phyloP scores from a whole-genome alignment of 2,113 vertebrate species.

The Anguilla japonica region DNA sequence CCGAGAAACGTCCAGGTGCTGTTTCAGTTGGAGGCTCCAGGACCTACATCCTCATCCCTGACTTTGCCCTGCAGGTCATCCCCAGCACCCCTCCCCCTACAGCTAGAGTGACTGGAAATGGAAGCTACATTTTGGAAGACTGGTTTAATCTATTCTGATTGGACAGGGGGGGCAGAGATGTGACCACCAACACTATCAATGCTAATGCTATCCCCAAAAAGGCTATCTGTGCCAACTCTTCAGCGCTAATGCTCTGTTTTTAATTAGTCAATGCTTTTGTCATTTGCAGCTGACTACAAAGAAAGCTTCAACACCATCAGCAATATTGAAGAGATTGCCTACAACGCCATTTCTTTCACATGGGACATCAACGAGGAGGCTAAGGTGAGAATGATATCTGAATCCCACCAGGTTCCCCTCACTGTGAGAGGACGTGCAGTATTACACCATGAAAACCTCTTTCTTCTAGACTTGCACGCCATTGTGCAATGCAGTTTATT shows the following conservation, averaged over 20 bases:
- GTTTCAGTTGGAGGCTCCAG: not conserved
- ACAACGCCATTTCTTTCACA: slow-evolving; percentile 97
- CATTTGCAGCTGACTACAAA: slow-evolving; percentile 89
- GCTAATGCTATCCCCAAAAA: not conserved
- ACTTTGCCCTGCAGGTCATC: not conserved
- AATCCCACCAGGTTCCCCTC: not conserved
- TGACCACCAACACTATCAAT: not conserved
- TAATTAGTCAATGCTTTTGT: slow-evolving; percentile 1
- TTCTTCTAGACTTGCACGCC: not conserved
- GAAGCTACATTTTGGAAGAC: not conserved
- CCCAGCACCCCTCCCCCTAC: not conserved
- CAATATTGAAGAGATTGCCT: slow-evolving; percentile 97
- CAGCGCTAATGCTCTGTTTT: not conserved
- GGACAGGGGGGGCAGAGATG: not conserved
- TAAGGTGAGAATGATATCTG: slow-evolving; percentile 75
- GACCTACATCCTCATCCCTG: not conserved
- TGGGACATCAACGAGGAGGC: slow-evolving; percentile 98
- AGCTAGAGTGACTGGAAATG: not conserved
- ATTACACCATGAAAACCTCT: no score
- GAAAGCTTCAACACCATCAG: slow-evolving; percentile 99
- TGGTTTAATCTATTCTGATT: no score
- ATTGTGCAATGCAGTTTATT: not conserved
- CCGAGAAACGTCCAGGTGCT: not conserved
- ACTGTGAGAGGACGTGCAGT: no score
- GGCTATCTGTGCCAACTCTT: not conserved